Conservation (phyloP, 1,140 invertebrate genomes). For the Eurosta solidaginis region DNA sequence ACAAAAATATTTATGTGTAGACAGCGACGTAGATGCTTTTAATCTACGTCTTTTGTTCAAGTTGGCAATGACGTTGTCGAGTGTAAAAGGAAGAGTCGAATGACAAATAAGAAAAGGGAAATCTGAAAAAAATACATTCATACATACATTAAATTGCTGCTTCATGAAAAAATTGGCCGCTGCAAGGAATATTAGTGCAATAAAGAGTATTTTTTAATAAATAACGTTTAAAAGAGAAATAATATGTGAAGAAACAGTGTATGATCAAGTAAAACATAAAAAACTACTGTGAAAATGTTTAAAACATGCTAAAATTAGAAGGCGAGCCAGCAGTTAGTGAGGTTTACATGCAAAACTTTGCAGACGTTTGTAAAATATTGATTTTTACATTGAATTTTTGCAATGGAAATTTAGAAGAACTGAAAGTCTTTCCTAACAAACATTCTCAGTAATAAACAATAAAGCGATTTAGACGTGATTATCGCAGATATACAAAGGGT, state of each 20-base stretch:
- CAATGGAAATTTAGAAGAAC: background rate
- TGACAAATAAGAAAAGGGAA: too few relatives aligned
- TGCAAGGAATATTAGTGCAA: background rate
- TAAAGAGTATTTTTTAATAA: background rate
- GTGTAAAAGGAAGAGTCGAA: too few relatives aligned
- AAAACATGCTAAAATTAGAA: too few relatives aligned
- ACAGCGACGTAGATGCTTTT: too few relatives aligned
- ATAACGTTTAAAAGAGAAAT: background rate
- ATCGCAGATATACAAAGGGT: background rate
- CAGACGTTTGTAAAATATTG: slow-evolving; percentile 17
- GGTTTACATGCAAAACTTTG: background rate
- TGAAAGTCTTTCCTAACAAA: background rate
- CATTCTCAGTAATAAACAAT: background rate
- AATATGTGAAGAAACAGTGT: background rate
- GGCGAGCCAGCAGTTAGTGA: background rate
- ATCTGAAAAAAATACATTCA: too few relatives aligned
- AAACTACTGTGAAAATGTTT: too few relatives aligned
- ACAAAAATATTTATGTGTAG: too few relatives aligned
- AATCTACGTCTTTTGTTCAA: too few relatives aligned
- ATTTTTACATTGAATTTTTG: background rate
- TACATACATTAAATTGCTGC: background rate
- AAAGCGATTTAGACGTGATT: background rate
- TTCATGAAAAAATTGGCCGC: background rate
- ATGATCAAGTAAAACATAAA: background rate
- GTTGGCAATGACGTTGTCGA: too few relatives aligned